A percentile compares a stretch with the other conserved stretches of the same genome.
Evolutionary conservation across 30 jellyfish, hydroid and myxozoan species (phyloP).

Genomic region (Pseudorhiza aurosa): DNA sequence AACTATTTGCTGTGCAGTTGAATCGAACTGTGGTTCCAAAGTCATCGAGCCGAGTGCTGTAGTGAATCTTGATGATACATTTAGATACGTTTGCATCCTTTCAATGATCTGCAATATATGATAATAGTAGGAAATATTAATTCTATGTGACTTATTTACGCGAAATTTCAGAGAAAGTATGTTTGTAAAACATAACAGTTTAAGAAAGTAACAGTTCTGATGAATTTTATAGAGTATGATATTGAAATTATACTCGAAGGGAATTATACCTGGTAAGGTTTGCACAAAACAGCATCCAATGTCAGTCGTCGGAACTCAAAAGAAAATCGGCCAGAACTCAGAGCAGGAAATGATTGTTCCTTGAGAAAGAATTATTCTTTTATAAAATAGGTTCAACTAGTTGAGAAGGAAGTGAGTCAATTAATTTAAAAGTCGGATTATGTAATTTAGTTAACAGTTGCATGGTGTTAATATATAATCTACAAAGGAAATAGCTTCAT

Average conservation of each 20-base stretch:
- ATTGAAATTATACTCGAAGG: too few relatives aligned
- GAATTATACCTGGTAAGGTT: constrained; percentile 44
- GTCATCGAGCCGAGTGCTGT: neutral
- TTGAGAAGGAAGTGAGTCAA: too few relatives aligned
- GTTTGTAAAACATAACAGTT: too few relatives aligned
- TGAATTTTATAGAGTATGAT: too few relatives aligned
- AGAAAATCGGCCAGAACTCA: constrained; percentile 1
- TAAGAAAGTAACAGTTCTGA: too few relatives aligned
- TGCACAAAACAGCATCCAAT: constrained; percentile 13
- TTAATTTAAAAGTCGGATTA: too few relatives aligned
- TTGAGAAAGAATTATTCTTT: neutral
- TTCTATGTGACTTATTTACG: too few relatives aligned
- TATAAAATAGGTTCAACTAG: neutral
- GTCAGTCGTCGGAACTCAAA: neutral
- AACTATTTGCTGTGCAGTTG: neutral
- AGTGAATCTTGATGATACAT: neutral
- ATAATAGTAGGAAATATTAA: too few relatives aligned
- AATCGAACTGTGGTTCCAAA: neutral
- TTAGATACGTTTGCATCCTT: neutral
- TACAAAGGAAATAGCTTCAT: neutral
- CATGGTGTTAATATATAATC: too few relatives aligned
- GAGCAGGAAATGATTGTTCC: neutral
- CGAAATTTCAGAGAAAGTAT: too few relatives aligned
- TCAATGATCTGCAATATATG: constrained; percentile 1
- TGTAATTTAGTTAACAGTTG: too few relatives aligned